Percentiles rank a stretch among this genome's conserved stretches.
phyloP scores from a whole-genome alignment of 2,113 vertebrate species.

The Himantopus leucocephalus region DNA sequence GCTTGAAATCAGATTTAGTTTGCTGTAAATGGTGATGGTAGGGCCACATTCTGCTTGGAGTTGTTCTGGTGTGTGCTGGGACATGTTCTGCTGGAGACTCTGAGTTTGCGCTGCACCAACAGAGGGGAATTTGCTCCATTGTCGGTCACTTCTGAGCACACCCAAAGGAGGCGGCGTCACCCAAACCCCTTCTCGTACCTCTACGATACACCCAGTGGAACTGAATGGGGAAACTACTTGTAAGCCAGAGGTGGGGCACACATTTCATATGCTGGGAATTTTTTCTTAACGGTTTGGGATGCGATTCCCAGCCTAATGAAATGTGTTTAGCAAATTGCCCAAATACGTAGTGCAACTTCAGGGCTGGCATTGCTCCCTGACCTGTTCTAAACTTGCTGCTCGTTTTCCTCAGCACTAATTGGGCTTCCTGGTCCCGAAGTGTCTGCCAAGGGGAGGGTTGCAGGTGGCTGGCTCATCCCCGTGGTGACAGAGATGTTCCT shows the following conservation, averaged over 20 bases:
- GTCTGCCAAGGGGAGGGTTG: too few species aligned
- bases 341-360: rapidly evolving
- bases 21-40: neutral
- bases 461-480: neutral
- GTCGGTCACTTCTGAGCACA: neutral
- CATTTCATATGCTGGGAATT: too few species aligned
- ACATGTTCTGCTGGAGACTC: rapidly evolving
- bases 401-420: neutral
- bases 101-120: neutral
- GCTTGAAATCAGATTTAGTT: neutral
- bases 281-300: too few species aligned
- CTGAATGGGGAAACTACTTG: too few species aligned
- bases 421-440: neutral
- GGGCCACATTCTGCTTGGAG: neutral
- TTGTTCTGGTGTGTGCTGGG: neutral
- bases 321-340: neutral
- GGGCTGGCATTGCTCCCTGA: neutral
- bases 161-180: neutral
- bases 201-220: neutral
- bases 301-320: too few species aligned
- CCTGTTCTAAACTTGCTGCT: neutral
- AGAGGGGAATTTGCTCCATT: neutral
- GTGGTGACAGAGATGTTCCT: neutral
- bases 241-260: neutral
- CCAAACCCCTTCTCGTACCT: neutral